phyloP scores from a whole-genome alignment of 2,888 invertebrate genomes.

The Mantis religiosa region DNA sequence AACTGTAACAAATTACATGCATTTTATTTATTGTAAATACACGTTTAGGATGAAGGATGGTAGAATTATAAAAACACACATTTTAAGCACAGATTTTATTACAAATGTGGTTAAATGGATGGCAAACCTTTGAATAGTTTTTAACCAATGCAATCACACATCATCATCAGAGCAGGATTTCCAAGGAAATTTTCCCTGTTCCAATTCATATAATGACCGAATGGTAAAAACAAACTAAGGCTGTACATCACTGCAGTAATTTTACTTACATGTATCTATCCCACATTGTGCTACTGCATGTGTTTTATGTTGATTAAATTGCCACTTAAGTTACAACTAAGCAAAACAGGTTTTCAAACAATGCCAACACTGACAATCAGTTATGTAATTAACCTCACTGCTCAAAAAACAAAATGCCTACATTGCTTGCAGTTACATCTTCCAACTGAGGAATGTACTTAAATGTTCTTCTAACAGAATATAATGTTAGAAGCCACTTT shows the following conservation, averaged over 20 bases:
- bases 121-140: background rate
- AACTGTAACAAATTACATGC: too few relatives aligned
- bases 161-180: constrained; percentile 29
- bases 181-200: constrained; percentile 21
- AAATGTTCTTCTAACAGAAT: background rate
- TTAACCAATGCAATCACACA: background rate
- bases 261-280: background rate
- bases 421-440: background rate
- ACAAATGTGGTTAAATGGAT: background rate
- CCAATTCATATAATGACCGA: constrained; percentile 25
- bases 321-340: background rate
- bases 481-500: background rate
- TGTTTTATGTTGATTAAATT: background rate
- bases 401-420: too few relatives aligned
- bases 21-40: too few relatives aligned
- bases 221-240: constrained; percentile 9
- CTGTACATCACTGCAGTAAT: background rate
- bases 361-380: too few relatives aligned
- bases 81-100: background rate
- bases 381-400: too few relatives aligned
- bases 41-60: background rate
- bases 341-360: background rate
- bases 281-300: constrained; percentile 1
- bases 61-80: background rate
- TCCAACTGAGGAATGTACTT: constrained; percentile 2